Evolutionary conservation across 2,888 invertebrate genomes (phyloP), one percentile per base, ranked within the genome.

Genomic region (Furcula furcula): DNA sequence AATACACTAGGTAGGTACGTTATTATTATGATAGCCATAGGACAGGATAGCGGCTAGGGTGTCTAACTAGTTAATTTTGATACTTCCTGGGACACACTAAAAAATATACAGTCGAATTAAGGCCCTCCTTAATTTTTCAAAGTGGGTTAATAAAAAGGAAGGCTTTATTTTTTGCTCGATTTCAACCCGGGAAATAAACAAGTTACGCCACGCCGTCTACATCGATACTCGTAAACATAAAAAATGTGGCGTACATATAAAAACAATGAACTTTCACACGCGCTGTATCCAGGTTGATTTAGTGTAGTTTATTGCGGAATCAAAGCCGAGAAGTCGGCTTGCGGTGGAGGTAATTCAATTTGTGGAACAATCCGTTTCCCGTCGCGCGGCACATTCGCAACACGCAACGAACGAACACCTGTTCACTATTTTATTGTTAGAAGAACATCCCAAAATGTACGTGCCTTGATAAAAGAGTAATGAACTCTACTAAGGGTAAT

Each of bases 191-290:
- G 7, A 13, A 21, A 20, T 19, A 29, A 29, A 20, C 7, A 29
- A 16, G 20, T 7, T 13, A 13, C 6, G 3, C 13, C n/a, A n/a
- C n/a, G n/a, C 21, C 10, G 5, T 10, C 21, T 10, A 10, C 4
- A n/a, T n/a, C n/a, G 20, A n/a, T 10, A 29, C 33, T 29, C 33
- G 51, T 48, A 43, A 57, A 37, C 27, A 41, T 9, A 49, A 47
- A 34, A 44, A 36, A 37, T 38, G 42, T 43, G 43, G 46, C 44
- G 54, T 44, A 63, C 64, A 65, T 73, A n/a, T n/a, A 70, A 75
- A 83, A 84, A 84, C 85, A 85, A 88, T 87, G 85, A 83, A 87
- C 83, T 84, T 80, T 84, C 83, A 73, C 84, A 73, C 65, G 58
- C 55, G 67, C 66, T 56, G 57, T 56, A 66, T 59, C 51, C 71